Base-by-base conservation (phyloP, 2,888 invertebrate genomes). In the Melangyna quadrimaculata region DNA sequence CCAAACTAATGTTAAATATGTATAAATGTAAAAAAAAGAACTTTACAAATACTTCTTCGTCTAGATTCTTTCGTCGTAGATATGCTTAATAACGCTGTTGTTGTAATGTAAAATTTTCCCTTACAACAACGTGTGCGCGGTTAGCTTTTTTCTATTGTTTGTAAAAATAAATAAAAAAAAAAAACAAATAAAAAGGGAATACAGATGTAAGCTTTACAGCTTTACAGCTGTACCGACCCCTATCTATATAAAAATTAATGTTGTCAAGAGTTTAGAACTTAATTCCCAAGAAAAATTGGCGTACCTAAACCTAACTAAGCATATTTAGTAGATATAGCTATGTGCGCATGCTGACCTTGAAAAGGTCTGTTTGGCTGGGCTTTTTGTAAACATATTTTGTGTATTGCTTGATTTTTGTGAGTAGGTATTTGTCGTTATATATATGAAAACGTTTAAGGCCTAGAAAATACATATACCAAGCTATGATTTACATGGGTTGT, bases 61-160 rank as follows among this genome's bases (percentile, higher is more conserved):
- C 43, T 48, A 17, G 53, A 72, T 43, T 40, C 40, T 40, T 40
- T 40, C 14, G 14, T 55, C 22, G 43, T 27, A 63, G 37, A 61
- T 61, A 61, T 27, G 17, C 43, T 43, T 40, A 17, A 63, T 70
- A 48, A 69, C 53, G 43, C 51, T 65, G 55, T 6, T 32, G 74
- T 72, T 80, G 79, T 80, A 84, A 84, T 72, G 61, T 67, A 43
- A 75, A 84, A 75, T 75, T 75, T 51, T 43, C 72, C 53, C 59
- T 84, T 84, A 84, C 84, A 84, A 84, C 84, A 84, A 80, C 84
- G 72, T 84, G 61, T 84, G 80, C 75, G 80, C 67, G 69, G 17
- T 71, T 80, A 84, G 84, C 84, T 84, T 80, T 84, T 75, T 63
- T 63, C 32, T 57, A 65, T 22, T 45, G 24, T 59, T n/a, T n/a